phyloP scores from a whole-genome alignment of 37 sponge, comb jelly and placozoan species.

The Chondrosia reniformis region DNA sequence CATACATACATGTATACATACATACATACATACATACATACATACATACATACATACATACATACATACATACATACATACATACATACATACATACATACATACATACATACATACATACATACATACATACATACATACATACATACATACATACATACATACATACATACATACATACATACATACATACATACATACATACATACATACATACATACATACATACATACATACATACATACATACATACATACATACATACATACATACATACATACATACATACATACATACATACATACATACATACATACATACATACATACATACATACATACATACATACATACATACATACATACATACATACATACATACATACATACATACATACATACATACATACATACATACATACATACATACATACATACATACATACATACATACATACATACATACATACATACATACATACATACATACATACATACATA shows the following conservation, averaged over 20 bases:
- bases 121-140: conserved; percentile 20
- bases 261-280: conserved; percentile 28
- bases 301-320: conserved; percentile 23
- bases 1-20: not conserved
- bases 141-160: not conserved
- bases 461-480: conserved; percentile 31
- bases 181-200: conserved; percentile 22
- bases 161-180: conserved; percentile 1
- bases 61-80: conserved; percentile 1
- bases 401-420: conserved; percentile 23
- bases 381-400: conserved; percentile 27
- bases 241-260: conserved; percentile 16
- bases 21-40: not conserved
- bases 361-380: conserved; percentile 20
- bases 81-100: not conserved
- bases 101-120: conserved; percentile 26
- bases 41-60: conserved; percentile 27
- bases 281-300: conserved; percentile 30
- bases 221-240: conserved; percentile 6
- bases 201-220: conserved; percentile 27
- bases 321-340: conserved; percentile 27
- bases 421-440: conserved; percentile 20
- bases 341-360: conserved; percentile 21
- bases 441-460: conserved; percentile 15
- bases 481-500: conserved; percentile 15